Evolutionary conservation across 1,140 invertebrate genomes (phyloP).

Genomic region (Brachionus sp.): DNA sequence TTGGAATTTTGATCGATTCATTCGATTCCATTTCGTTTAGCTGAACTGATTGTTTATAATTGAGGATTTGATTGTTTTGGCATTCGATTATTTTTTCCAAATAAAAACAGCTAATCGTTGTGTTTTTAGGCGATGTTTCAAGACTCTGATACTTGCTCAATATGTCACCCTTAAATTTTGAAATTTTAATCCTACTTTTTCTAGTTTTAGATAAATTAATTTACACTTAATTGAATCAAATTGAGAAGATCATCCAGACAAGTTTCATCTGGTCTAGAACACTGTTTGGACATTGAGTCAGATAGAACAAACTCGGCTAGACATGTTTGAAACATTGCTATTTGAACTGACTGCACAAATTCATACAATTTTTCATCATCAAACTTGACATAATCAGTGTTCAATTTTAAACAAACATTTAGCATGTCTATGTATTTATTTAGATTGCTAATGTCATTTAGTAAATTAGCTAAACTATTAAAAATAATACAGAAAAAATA

Average conservation of each 20-base stretch:
- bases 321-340: background rate
- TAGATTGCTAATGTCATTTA: background rate
- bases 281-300: background rate
- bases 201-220: background rate
- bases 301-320: background rate
- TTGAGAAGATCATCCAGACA: background rate
- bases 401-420: background rate
- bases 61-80: background rate
- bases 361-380: background rate
- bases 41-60: background rate
- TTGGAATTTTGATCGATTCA: background rate
- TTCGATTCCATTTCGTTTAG: background rate
- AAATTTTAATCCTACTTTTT: background rate
- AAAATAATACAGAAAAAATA: background rate
- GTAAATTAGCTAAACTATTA: background rate
- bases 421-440: background rate
- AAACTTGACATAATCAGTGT: background rate
- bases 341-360: background rate
- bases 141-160: background rate
- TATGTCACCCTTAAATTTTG: background rate
- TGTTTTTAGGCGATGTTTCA: background rate
- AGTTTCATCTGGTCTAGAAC: background rate
- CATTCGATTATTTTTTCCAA: background rate
- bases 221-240: constrained; percentile 14
- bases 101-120: background rate